These are phyloP conservation scores for Phyllostomus discolor DNA, from an alignment of 2,113 vertebrate genomes.

Conservation along the genomic window DNA sequence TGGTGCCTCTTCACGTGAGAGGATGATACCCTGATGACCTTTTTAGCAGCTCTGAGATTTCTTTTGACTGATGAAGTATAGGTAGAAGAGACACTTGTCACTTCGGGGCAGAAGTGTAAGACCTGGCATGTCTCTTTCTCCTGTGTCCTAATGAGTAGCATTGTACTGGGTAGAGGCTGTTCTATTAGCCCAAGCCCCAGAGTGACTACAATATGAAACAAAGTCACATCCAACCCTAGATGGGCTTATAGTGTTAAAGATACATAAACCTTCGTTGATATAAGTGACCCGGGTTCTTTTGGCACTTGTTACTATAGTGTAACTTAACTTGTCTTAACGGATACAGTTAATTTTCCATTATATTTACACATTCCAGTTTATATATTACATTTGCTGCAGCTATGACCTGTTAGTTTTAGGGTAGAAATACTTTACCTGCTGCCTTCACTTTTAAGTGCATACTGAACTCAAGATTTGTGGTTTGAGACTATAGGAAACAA, in stretches of 20 bases:
- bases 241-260: background rate
- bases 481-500: background rate
- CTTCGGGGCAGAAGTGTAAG: background rate
- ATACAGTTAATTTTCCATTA: background rate
- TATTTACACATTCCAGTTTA: background rate
- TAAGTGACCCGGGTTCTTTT: background rate
- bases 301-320: background rate
- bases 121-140: background rate
- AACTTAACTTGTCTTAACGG: background rate
- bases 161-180: background rate
- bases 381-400: background rate
- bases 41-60: background rate
- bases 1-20: background rate
- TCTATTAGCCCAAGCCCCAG: background rate
- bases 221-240: background rate
- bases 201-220: background rate
- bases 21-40: background rate
- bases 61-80: background rate
- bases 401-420: background rate
- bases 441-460: background rate
- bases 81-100: background rate
- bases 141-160: background rate
- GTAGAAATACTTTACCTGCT: background rate
- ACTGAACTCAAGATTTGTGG: background rate
- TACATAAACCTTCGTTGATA: background rate